Conservation (phyloP, 1,140 invertebrate species). For the Temnothorax nylanderi region DNA sequence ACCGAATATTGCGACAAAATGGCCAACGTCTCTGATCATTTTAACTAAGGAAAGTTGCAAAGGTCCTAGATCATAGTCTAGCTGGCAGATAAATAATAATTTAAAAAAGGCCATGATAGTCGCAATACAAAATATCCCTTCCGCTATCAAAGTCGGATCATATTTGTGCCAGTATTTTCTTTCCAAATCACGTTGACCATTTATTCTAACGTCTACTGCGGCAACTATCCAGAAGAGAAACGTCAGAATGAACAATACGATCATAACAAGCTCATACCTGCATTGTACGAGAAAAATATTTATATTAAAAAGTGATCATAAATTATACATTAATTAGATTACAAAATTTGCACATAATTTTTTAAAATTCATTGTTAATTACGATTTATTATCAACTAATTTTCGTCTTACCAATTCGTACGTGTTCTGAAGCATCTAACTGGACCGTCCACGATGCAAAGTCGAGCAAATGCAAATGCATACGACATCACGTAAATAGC, state of each 20-base stretch:
- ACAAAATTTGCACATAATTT: neutral
- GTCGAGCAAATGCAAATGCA: conserved; percentile 84
- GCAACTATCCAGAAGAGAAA: conserved; percentile 86
- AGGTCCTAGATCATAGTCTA: conserved; percentile 87
- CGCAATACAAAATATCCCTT: conserved; percentile 90
- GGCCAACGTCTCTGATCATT: conserved; percentile 87
- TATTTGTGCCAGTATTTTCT: conserved; percentile 90
- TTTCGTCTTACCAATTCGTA: conserved; percentile 85
- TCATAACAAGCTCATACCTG: conserved; percentile 83
- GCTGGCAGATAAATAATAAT: conserved; percentile 86
- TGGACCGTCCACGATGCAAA: conserved; percentile 85
- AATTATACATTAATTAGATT: conserved; percentile 17
- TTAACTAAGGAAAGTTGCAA: conserved; percentile 87
- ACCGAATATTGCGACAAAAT: conserved; percentile 86
- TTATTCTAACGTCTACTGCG: conserved; percentile 81
- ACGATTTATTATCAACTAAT: neutral
- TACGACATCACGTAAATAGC: conserved; percentile 83
- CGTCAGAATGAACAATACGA: conserved; percentile 83
- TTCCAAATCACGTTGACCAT: conserved; percentile 84
- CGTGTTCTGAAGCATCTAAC: conserved; percentile 84
- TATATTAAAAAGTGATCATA: neutral
- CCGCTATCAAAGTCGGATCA: conserved; percentile 90
- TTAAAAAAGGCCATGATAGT: conserved; percentile 90
- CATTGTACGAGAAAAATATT: neutral
- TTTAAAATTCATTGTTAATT: neutral